Evolutionary conservation across 2,113 vertebrate genomes (phyloP).

Genomic region (Neodontobutis hainanensis): DNA sequence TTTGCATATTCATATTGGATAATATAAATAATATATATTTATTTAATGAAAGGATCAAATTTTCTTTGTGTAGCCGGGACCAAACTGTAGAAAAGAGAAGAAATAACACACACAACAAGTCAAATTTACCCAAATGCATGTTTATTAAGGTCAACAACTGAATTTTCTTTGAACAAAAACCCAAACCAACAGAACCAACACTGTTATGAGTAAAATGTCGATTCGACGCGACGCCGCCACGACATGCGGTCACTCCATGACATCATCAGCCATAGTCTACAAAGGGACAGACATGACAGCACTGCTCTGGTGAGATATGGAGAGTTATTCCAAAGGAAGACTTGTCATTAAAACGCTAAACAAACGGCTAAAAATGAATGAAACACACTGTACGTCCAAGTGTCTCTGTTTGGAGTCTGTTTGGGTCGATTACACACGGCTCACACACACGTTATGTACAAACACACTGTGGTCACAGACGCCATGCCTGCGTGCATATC

Average conservation of each 20-base stretch:
- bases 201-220: constrained; percentile 60
- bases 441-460: constrained; percentile 58
- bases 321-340: constrained; percentile 82
- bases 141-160: constrained; percentile 82
- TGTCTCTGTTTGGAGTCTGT: constrained; percentile 59
- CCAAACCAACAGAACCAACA: constrained; percentile 48
- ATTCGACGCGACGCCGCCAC: constrained; percentile 56
- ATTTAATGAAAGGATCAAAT: too few relatives aligned
- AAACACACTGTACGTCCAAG: constrained; percentile 44
- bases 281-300: constrained; percentile 72
- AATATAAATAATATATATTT: too few relatives aligned
- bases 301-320: constrained; percentile 73
- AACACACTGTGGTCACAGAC: constrained; percentile 52
- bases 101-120: constrained; percentile 25
- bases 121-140: constrained; percentile 79
- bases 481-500: constrained; percentile 60
- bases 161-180: constrained; percentile 54
- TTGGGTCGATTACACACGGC: constrained; percentile 62
- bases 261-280: constrained; percentile 68
- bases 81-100: constrained; percentile 4
- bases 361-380: constrained; percentile 32
- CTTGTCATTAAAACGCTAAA: constrained; percentile 67
- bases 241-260: constrained; percentile 61
- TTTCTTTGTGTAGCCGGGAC: too few relatives aligned
- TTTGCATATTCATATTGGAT: too few relatives aligned